A percentile compares a stretch with the other conserved stretches of the same genome.
phyloP scores from a whole-genome alignment of 2,797 vertebrate species.

The Furcifer pardalis region DNA sequence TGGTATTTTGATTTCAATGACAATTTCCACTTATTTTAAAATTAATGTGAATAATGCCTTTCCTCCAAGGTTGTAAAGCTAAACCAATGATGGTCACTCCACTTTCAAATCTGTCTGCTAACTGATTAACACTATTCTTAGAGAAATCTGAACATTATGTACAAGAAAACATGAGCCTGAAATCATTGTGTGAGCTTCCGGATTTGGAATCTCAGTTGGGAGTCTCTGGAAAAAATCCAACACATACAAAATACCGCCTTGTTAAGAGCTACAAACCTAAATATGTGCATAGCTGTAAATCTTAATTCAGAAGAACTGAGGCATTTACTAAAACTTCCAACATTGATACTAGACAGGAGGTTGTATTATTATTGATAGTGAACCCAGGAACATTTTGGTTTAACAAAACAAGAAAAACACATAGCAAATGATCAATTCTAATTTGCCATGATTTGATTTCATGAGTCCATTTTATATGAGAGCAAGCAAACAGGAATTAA shows the following conservation, averaged over 20 bases:
- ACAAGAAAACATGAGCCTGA: not conserved
- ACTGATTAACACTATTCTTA: not conserved
- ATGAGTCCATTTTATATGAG: not conserved
- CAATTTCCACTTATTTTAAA: not conserved
- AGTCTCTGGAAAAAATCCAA: slow-evolving; percentile 18
- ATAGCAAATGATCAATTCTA: not conserved
- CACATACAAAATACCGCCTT: not conserved
- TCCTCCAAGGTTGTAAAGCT: not conserved
- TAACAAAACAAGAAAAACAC: not conserved
- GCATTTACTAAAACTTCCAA: not conserved
- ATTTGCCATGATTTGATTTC: not conserved
- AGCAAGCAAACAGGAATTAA: not conserved
- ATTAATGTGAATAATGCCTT: not conserved
- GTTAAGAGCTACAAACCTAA: not conserved
- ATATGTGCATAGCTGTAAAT: not conserved
- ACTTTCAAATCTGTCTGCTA: slow-evolving; percentile 1
- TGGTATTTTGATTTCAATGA: not conserved
- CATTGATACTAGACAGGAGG: not conserved
- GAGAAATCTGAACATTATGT: slow-evolving; percentile 29
- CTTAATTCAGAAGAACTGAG: not conserved
- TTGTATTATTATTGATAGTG: not conserved
- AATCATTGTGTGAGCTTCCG: slow-evolving; percentile 12
- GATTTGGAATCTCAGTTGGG: slow-evolving; percentile 6
- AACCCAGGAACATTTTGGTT: not conserved
- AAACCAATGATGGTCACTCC: not conserved